A percentile compares a stretch with the other conserved stretches of the same genome.
Conservation (phyloP, 1,140 invertebrate species). For the Drosophila biarmipes region DNA sequence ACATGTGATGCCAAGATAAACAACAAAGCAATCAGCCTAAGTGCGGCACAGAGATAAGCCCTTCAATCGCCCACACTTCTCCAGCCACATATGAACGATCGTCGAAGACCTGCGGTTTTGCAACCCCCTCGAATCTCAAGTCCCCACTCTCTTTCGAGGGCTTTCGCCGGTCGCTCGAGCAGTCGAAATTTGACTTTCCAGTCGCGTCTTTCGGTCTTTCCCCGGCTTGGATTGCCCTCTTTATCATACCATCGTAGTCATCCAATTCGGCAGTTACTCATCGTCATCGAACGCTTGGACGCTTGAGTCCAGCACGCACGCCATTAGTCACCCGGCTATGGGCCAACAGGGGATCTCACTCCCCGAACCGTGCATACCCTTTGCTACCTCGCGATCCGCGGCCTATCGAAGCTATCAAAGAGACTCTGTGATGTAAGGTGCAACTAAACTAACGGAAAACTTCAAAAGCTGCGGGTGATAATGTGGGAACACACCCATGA, state of each 20-base stretch:
- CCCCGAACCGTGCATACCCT: constrained; percentile 29
- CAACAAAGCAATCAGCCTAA: constrained; percentile 49
- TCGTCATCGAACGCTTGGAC: constrained; percentile 15
- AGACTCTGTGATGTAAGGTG: neutral
- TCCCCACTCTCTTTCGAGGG: constrained; percentile 10
- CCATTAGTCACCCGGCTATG: constrained; percentile 42
- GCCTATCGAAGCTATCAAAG: constrained; percentile 13
- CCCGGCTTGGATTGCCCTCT: constrained; percentile 21
- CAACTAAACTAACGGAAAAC: constrained; percentile 33
- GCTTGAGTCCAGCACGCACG: constrained; percentile 34
- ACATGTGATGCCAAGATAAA: constrained; percentile 56
- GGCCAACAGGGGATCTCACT: neutral
- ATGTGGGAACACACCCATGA: neutral
- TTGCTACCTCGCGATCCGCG: constrained; percentile 1
- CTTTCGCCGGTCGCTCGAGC: constrained; percentile 8
- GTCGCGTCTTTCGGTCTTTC: constrained; percentile 22
- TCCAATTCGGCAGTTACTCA: constrained; percentile 28
- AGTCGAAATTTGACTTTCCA: constrained; percentile 21
- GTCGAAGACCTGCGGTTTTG: constrained; percentile 21
- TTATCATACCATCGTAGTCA: constrained; percentile 6
- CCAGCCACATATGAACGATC: constrained; percentile 16
- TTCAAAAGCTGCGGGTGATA: constrained; percentile 23
- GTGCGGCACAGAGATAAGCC: constrained; percentile 34
- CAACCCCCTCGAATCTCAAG: constrained; percentile 21
- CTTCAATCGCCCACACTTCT: constrained; percentile 10